Evolutionary conservation across 1,140 invertebrate species (phyloP).

Genomic region (Brachionus manjavacas): DNA sequence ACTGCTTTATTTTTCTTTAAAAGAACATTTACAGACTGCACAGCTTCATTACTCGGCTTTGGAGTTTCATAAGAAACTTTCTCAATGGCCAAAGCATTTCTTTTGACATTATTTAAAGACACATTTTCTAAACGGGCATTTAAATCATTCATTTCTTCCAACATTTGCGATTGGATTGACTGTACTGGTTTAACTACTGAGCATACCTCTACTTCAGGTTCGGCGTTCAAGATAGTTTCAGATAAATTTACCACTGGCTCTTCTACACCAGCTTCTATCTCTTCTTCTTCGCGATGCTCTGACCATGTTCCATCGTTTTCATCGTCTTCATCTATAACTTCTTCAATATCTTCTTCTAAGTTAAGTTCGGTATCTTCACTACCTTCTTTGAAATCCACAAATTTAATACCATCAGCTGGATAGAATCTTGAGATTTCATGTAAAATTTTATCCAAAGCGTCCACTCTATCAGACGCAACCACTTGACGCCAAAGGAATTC

Average conservation of each 20-base stretch:
- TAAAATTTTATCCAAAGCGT: not conserved
- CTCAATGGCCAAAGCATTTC: no score
- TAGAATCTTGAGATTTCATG: not conserved
- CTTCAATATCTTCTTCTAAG: not conserved
- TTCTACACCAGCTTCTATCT: no score
- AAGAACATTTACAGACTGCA: no score
- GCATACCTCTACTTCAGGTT: not conserved
- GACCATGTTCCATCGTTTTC: no score
- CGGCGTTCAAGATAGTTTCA: not conserved
- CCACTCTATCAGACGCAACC: no score
- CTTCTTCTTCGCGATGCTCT: no score
- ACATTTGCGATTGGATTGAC: not conserved
- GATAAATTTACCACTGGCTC: no score
- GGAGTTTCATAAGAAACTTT: not conserved
- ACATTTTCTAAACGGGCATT: not conserved
- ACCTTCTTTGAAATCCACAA: not conserved
- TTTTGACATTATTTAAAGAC: not conserved
- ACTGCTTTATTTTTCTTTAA: no score
- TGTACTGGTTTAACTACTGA: not conserved
- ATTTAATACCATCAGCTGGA: not conserved
- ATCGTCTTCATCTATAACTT: no score
- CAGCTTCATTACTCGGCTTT: not conserved
- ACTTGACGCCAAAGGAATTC: no score
- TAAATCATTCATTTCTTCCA: not conserved
- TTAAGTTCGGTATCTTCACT: not conserved